Conservation (phyloP, 1,140 invertebrate species). For the Trinorchestia longiramus region DNA sequence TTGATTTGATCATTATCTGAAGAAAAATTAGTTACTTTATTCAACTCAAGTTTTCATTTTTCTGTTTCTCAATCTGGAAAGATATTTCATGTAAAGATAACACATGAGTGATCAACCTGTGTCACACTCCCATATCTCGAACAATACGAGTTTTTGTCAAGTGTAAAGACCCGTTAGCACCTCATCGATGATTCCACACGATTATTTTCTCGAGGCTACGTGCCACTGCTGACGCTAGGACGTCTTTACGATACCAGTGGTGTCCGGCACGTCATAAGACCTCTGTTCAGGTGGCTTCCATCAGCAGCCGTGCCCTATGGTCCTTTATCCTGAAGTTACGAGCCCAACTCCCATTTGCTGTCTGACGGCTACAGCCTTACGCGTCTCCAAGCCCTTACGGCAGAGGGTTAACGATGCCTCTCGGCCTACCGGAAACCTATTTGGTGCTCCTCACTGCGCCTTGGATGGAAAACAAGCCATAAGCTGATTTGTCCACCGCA, state of each 20-base stretch:
- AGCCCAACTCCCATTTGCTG: slow-evolving; percentile 32
- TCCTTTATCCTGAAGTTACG: slow-evolving; percentile 37
- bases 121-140: neutral
- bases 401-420: slow-evolving; percentile 17
- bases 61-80: too few relatives aligned
- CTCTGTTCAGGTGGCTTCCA: slow-evolving; percentile 1
- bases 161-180: neutral
- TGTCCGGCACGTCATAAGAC: neutral
- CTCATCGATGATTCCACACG: neutral
- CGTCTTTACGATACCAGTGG: neutral
- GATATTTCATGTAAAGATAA: neutral
- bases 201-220: neutral
- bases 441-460: slow-evolving; percentile 38
- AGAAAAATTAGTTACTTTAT: neutral
- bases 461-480: slow-evolving; percentile 52
- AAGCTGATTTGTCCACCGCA: slow-evolving; percentile 42
- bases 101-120: neutral
- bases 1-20: neutral
- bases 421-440: slow-evolving; percentile 45
- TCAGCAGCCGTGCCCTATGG: slow-evolving; percentile 15
- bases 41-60: neutral
- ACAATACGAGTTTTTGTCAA: neutral
- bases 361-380: slow-evolving; percentile 45
- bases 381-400: slow-evolving; percentile 48
- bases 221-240: neutral